phyloP scores from a whole-genome alignment of 2,113 vertebrate genomes.

The Peromyscus californicus region DNA sequence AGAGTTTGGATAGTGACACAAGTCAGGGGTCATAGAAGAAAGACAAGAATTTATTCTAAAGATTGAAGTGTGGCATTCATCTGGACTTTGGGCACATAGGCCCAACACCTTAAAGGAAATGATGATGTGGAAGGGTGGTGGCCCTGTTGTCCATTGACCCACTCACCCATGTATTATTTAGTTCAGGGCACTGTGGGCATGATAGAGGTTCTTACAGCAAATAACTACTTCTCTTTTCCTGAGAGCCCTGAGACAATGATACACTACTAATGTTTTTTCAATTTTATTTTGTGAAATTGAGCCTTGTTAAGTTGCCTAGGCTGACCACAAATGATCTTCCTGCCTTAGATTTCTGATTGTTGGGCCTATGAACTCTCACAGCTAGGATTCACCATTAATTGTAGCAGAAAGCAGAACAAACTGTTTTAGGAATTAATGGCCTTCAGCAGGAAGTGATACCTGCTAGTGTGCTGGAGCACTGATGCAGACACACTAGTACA shows the following conservation, averaged over 20 bases:
- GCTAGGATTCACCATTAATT: neutral
- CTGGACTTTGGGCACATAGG: neutral
- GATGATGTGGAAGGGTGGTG: neutral
- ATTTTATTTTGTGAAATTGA: neutral
- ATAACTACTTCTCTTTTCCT: neutral
- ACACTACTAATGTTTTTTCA: neutral
- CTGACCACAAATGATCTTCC: neutral
- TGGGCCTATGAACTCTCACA: neutral
- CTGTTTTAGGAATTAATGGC: neutral
- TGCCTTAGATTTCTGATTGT: neutral
- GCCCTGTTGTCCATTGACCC: neutral
- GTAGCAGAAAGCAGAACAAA: neutral
- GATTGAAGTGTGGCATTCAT: conserved; percentile 44
- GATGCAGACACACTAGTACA: neutral
- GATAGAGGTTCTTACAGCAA: neutral
- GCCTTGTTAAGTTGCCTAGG: neutral
- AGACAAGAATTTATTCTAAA: conserved; percentile 26
- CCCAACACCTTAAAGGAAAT: neutral
- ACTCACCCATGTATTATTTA: neutral
- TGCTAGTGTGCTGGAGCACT: neutral
- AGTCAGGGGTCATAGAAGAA: neutral
- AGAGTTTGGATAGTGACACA: neutral
- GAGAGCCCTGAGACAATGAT: neutral
- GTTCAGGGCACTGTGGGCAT: neutral
- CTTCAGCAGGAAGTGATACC: neutral